Evolutionary conservation across 2,888 invertebrate species (phyloP).

Genomic region (Leucophenga maculata): DNA sequence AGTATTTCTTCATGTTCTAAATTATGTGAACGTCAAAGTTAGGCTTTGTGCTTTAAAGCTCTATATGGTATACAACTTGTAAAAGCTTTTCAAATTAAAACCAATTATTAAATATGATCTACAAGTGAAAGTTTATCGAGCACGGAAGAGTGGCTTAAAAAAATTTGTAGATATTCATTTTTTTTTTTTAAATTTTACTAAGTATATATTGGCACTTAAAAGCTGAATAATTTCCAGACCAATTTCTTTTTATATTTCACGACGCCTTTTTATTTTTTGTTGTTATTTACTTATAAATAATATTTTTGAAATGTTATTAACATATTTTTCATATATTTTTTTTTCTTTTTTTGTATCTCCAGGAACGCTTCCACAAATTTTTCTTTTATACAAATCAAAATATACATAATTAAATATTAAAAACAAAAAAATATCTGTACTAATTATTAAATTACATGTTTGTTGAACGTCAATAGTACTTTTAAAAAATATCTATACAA

Average conservation of each 20-base stretch:
- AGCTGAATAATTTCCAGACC: too few relatives aligned
- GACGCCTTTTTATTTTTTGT: background rate
- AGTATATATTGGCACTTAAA: too few relatives aligned
- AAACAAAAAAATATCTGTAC: constrained; percentile 29
- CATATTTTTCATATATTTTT: constrained; percentile 48
- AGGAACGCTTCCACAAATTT: constrained; percentile 58
- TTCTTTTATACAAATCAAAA: constrained; percentile 36
- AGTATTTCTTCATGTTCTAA: too few relatives aligned
- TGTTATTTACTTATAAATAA: constrained; percentile 11
- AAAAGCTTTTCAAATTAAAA: too few relatives aligned
- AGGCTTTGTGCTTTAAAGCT: too few relatives aligned
- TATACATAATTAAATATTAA: constrained; percentile 29
- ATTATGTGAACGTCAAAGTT: too few relatives aligned
- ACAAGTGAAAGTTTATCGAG: too few relatives aligned
- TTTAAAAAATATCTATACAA: constrained; percentile 18
- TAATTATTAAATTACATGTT: constrained; percentile 1
- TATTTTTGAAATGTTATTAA: constrained; percentile 40
- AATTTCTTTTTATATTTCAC: constrained; percentile 12
- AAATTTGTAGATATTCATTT: background rate
- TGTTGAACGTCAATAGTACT: constrained; percentile 12
- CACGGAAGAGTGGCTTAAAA: too few relatives aligned
- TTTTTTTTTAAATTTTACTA: constrained; percentile 1
- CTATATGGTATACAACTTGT: too few relatives aligned
- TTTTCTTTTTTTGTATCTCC: constrained; percentile 58
- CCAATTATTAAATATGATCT: too few relatives aligned